These are phyloP conservation scores for Clinocottus analis DNA, from an alignment of 2,113 vertebrate genomes.

Conservation along the genomic window DNA sequence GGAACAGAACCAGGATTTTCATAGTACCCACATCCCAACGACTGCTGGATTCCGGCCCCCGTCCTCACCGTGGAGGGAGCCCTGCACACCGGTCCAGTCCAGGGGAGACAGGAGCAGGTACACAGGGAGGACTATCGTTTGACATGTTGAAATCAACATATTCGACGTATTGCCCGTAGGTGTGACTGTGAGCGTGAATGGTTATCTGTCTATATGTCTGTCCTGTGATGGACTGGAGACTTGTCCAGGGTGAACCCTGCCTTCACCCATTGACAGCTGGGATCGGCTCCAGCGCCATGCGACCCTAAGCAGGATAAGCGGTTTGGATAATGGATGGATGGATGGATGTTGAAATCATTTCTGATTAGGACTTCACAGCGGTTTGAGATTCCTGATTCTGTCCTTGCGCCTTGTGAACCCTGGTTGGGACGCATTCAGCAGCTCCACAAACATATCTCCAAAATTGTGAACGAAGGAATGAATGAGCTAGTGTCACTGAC, in stretches of 20 bases:
- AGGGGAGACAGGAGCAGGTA: slow-evolving; percentile 52
- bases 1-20: slow-evolving; percentile 44
- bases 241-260: too few species aligned
- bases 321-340: too few species aligned
- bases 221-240: too few species aligned
- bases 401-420: neutral
- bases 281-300: too few species aligned
- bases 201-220: too few species aligned
- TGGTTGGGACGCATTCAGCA: neutral
- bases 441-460: neutral
- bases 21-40: slow-evolving; percentile 7
- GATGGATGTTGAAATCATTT: neutral
- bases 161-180: too few species aligned
- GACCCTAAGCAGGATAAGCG: too few species aligned
- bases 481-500: neutral
- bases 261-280: too few species aligned
- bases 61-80: slow-evolving; percentile 63
- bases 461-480: neutral
- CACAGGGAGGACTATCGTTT: neutral
- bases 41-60: slow-evolving; percentile 26
- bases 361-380: neutral
- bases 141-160: too few species aligned
- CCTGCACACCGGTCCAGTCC: slow-evolving; percentile 36
- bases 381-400: neutral
- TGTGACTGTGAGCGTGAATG: too few species aligned